phyloP scores from a whole-genome alignment of 2,113 vertebrate species.

The Ptychochromis oligacanthus region DNA sequence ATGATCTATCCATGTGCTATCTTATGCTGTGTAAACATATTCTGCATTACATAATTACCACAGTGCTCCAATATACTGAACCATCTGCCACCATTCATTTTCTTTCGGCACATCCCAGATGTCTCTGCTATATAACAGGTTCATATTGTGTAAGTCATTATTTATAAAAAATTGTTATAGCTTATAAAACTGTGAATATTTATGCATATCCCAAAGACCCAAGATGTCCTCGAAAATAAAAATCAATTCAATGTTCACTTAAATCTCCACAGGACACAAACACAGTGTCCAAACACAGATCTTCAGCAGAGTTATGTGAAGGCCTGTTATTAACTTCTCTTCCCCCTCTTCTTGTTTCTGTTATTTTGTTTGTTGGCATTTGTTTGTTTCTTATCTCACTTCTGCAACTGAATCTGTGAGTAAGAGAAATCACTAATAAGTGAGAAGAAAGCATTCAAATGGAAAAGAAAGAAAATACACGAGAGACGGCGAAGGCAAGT shows the following conservation, averaged over 20 bases:
- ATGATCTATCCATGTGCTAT: not conserved
- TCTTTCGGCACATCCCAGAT: accelerated
- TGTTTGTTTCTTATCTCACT: not conserved
- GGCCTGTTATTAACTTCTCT: accelerated
- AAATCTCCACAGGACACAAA: not conserved
- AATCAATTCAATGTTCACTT: not conserved
- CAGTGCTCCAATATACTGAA: accelerated
- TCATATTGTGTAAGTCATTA: not conserved
- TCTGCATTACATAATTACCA: not conserved
- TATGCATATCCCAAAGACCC: not conserved
- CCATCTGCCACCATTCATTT: not conserved
- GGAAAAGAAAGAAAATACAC: not conserved
- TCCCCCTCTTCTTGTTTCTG: accelerated
- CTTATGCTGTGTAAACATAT: not conserved
- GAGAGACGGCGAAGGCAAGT: accelerated
- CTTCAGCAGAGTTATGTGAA: not conserved
- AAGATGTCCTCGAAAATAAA: not conserved
- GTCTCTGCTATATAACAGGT: accelerated
- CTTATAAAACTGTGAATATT: accelerated
- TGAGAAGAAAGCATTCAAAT: accelerated
- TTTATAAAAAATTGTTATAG: not conserved
- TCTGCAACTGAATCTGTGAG: not conserved
- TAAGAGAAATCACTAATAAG: not conserved
- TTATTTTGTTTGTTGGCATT: not conserved
- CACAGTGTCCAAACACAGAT: not conserved